Evolutionary conservation across 2,888 invertebrate species (phyloP).

Genomic region (Troides oblongomaculatus): DNA sequence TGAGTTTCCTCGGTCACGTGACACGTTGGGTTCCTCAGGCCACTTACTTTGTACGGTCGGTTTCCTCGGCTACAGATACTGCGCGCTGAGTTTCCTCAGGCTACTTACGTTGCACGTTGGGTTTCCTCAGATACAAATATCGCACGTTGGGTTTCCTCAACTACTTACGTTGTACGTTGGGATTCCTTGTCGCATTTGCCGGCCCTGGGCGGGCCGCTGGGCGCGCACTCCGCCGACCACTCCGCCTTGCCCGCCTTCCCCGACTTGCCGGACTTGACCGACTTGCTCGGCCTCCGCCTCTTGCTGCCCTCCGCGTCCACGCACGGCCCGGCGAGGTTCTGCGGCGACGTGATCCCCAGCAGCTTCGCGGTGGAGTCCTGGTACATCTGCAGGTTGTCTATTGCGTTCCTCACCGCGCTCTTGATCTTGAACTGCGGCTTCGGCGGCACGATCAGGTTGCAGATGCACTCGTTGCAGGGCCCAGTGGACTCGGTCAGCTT

Average conservation of each 20-base stretch:
- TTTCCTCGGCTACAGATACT: too few relatives aligned
- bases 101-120: too few relatives aligned
- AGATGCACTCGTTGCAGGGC: conserved; percentile 25
- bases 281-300: not conserved
- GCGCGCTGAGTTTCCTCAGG: too few relatives aligned
- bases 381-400: conserved; percentile 16
- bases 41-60: too few relatives aligned
- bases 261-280: not conserved
- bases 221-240: too few relatives aligned
- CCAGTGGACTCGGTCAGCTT: conserved; percentile 11
- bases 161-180: not conserved
- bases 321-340: conserved; percentile 3
- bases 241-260: not conserved
- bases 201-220: too few relatives aligned
- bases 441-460: conserved; percentile 20
- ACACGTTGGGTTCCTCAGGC: too few relatives aligned
- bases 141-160: too few relatives aligned
- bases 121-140: too few relatives aligned
- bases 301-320: not conserved
- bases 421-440: not conserved
- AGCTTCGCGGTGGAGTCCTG: conserved; percentile 10
- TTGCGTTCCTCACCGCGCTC: not conserved
- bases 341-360: not conserved
- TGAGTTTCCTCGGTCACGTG: too few relatives aligned
- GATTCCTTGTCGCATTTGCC: not conserved